Base-by-base conservation (phyloP, 2,797 vertebrate genomes). In the Sebastes flavidus region DNA sequence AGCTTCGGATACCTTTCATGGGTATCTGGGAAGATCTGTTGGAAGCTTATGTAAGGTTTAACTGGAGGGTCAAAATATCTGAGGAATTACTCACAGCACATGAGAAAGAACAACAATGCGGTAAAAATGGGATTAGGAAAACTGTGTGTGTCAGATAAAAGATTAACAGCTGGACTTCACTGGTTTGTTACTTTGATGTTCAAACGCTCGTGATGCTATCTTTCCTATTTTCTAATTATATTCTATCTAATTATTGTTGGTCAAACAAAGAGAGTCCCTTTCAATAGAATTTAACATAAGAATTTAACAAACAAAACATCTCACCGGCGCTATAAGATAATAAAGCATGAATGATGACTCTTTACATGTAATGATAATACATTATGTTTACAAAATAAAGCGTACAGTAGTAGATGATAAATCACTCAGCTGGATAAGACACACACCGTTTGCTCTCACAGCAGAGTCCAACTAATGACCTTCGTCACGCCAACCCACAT, bases 1-100 rank as follows among this genome's bases (percentile, higher is more conserved):
- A 98, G 80, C 94, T 98, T 98, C 5, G 97, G 97, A 80, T 95
- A 96, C 84, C 97, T 96, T 81, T 97, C 96, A 56, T 95, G 96
- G 52, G 95, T 84, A 36, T 97, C 97, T 79, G 96, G 92, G 88
- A 97, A 96, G 87, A 96, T 95, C 97, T 97, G 90, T 55, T 55
- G 7, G 2, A 36, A 54, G 59, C 75, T 86, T 12, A 82, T 84
- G 87, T 92, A 91, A 94, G 91, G 89, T 59, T 49, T 6, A 29
- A 82, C 65, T 10, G 22, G 54, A 46, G 63, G 66, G 14, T 34
- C n/a, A 6, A 68, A 36, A 69, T 52, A 14, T 70, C 34, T 42
- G 30, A 49, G 3, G 22, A 20, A n/a, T 32, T 18, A 12, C 18
- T 36, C 54, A 4, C 2, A 8, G 16, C 38, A 49, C 78, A 36